Evolutionary conservation across 2,113 vertebrate genomes (phyloP).

Genomic region (Peromyscus maniculatus): DNA sequence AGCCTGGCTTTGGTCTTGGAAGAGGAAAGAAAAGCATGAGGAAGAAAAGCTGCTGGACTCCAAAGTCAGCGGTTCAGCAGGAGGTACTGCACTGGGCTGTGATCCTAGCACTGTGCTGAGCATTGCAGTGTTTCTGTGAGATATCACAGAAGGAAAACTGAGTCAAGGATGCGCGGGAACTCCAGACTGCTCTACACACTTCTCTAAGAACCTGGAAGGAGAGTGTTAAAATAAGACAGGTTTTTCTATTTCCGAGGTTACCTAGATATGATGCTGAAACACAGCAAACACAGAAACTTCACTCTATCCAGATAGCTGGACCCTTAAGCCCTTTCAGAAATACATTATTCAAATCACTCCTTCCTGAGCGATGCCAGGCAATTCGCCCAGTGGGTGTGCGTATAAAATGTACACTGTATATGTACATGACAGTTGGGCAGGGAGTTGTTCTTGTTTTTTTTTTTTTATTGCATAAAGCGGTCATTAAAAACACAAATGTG

Average conservation of each 20-base stretch:
- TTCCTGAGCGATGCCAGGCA: neutral
- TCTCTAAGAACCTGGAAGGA: conserved; percentile 32
- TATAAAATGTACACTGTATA: neutral
- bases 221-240: neutral
- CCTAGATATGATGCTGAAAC: neutral
- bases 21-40: neutral
- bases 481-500: conserved; percentile 12
- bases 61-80: neutral
- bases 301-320: neutral
- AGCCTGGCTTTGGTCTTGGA: neutral
- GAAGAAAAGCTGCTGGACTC: neutral
- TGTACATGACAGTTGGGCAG: neutral
- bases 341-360: neutral
- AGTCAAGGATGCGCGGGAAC: neutral
- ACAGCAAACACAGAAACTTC: conserved; percentile 15
- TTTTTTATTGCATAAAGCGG: neutral
- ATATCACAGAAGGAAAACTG: neutral
- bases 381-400: neutral
- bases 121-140: neutral
- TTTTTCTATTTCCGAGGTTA: conserved; percentile 26
- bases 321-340: neutral
- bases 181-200: neutral
- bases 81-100: neutral
- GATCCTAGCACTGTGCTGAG: neutral
- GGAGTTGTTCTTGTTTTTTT: neutral